Evolutionary conservation across 2,888 invertebrate species (phyloP).

Genomic region (Girardia tigrina): DNA sequence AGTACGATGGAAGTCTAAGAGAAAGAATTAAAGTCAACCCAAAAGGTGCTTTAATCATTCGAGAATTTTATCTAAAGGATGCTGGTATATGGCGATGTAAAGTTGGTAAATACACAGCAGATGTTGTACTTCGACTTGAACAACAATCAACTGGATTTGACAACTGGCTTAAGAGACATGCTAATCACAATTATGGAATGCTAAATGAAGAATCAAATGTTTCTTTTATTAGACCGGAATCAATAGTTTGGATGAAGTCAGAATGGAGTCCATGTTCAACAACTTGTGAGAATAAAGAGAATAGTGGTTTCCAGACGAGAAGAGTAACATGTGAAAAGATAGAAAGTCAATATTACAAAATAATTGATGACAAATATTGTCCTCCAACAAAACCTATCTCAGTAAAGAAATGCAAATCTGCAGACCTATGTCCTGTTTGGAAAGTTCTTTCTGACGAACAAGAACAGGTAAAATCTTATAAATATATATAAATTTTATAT

Average conservation of each 20-base stretch:
- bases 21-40: not conserved
- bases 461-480: no score
- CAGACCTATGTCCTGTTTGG: not conserved
- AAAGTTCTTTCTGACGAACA: no score
- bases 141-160: constrained; percentile 12
- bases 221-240: not conserved
- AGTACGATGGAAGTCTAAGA: not conserved
- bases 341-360: not conserved
- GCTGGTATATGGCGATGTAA: not conserved
- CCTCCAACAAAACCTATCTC: not conserved
- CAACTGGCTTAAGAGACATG: not conserved
- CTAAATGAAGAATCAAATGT: constrained; percentile 8
- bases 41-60: not conserved
- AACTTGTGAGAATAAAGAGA: not conserved
- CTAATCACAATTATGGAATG: not conserved
- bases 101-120: not conserved
- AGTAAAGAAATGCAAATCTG: not conserved
- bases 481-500: no score
- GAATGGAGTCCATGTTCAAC: not conserved
- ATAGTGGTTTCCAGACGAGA: not conserved
- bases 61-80: not conserved
- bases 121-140: not conserved
- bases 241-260: not conserved
- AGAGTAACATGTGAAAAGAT: not conserved
- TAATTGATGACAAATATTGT: not conserved